Base-by-base conservation (phyloP, 2,888 invertebrate genomes). In the Oeneis ivallda region DNA sequence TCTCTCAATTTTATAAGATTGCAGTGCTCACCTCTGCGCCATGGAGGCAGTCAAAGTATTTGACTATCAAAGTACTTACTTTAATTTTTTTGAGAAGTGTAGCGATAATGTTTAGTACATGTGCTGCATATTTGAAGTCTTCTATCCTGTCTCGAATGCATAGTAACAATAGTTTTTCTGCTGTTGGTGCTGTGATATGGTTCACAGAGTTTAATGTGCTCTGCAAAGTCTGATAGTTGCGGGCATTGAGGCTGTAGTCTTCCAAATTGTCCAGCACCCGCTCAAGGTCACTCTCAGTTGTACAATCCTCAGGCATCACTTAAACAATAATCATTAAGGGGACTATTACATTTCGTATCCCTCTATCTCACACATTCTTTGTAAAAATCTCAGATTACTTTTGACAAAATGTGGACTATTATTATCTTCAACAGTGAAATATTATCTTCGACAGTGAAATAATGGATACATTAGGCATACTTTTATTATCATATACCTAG, bases 221-320 rank as follows among this genome's bases (percentile, higher is more conserved):
- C 62, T 76, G 71, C 26, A 88, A 69, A 32, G 67, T 66, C 50
- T 74, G 70, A 68, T 82, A 85, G 66, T 78, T 74, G 57, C 78
- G 73, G 15, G 74, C 73, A 39, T 74, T 71, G 43, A 80, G 70
- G 10, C 72, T 69, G 70, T 75, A 72, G 61, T 82, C 81, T 64
- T 82, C 82, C 54, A 84, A 70, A 54, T 74, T 67, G 11, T 82
- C 79, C 34, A 86, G 67, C 32, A 76, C 72, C 43, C 60, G 69
- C 39, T 75, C 69, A 37, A 86, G 64, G 39, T 75, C 75, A n/a
- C 64, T 45, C 43, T 32, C 66, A 5, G 53, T 61, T 32, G 41
- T 26, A 45, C 65, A 72, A 69, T 79, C 78, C 65, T 83, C 79
- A 60, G 79, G 76, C 85, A 85, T 86, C 65, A 73, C 84, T 86